These are phyloP conservation scores for Heterotilapia buettikoferi DNA, from an alignment of 2,113 vertebrate species.

Conservation along the genomic window DNA sequence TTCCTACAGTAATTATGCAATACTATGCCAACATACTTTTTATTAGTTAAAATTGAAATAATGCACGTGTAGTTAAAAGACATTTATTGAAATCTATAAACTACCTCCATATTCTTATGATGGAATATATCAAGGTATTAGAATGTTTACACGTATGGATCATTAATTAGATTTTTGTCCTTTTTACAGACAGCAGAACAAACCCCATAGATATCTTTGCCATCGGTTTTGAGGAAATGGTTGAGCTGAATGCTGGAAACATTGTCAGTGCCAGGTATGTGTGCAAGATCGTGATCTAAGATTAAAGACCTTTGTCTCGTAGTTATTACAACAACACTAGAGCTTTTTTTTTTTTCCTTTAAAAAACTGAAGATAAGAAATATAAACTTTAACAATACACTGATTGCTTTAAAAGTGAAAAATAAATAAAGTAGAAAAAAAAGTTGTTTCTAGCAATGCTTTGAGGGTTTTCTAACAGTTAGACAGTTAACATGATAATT, in stretches of 20 bases:
- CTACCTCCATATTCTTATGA: neutral
- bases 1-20: neutral
- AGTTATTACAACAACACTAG: neutral
- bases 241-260: conserved; percentile 97
- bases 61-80: neutral
- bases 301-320: neutral
- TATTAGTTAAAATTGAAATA: neutral
- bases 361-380: neutral
- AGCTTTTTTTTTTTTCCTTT: neutral
- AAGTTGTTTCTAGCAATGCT: neutral
- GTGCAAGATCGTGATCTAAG: neutral
- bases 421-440: neutral
- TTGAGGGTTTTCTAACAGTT: neutral
- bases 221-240: conserved; percentile 99
- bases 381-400: neutral
- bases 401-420: neutral
- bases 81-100: neutral
- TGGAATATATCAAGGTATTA: neutral
- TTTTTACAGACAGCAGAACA: conserved; percentile 78
- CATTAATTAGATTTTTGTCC: neutral
- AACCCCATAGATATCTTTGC: conserved; percentile 94
- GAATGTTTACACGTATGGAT: neutral
- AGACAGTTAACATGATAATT: neutral
- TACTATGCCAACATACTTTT: neutral
- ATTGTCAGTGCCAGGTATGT: conserved; percentile 95